Evolutionary conservation across 2,113 vertebrate species (phyloP).

Genomic region (Aythya baeri): DNA sequence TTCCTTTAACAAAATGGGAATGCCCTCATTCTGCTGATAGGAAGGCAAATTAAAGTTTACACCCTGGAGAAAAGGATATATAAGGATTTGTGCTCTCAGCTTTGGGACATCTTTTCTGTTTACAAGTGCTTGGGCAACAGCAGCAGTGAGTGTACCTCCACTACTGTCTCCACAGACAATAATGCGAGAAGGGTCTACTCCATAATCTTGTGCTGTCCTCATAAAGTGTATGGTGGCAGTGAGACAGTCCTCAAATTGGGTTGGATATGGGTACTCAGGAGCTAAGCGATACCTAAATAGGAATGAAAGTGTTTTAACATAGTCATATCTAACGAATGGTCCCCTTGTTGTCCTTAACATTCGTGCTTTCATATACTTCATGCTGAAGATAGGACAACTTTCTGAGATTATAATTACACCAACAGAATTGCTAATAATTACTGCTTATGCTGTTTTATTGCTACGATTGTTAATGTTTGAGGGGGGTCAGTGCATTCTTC

Average conservation of each 20-base stretch:
- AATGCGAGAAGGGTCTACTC: conserved; percentile 74
- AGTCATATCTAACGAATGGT: background rate
- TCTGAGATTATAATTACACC: background rate
- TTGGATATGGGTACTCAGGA: conserved; percentile 78
- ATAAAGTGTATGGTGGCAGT: conserved; percentile 79
- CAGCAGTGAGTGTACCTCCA: conserved; percentile 74
- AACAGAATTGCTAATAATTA: background rate
- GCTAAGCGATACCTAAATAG: conserved; percentile 77
- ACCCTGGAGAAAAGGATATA: conserved; percentile 81
- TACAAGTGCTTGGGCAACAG: conserved; percentile 77
- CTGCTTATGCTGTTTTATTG: background rate
- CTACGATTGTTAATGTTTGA: background rate
- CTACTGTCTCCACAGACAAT: conserved; percentile 81
- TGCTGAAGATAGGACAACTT: background rate
- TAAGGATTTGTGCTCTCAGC: conserved; percentile 81
- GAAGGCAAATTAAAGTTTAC: conserved; percentile 70
- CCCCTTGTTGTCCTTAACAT: fast-evolving
- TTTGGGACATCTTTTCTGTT: conserved; percentile 72
- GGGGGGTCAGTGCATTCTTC: background rate
- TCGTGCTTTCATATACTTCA: background rate
- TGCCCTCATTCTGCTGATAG: conserved; percentile 76
- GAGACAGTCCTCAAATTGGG: conserved; percentile 77
- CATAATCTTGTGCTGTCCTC: conserved; percentile 75
- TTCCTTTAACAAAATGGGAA: conserved; percentile 77
- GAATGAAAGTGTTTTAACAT: background rate